Evolutionary conservation across 2,797 vertebrate species (phyloP), one percentile per base, ranked within the genome.

Genomic region (Lepilemur ruficaudatus): DNA sequence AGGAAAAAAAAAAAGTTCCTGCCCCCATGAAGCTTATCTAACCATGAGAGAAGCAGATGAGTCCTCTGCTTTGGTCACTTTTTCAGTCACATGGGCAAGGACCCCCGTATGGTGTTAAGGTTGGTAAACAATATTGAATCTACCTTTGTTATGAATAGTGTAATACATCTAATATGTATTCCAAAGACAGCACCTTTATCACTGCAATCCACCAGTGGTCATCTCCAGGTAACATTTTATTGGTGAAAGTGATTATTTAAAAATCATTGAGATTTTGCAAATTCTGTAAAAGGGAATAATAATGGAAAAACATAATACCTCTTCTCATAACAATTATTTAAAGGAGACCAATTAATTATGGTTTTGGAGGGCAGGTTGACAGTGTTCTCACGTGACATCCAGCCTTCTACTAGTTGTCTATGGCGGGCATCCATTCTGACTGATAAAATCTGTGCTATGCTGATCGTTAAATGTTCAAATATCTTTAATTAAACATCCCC

Each of bases 301-400:
- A 81, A 15, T 91, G 48, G 2, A 43, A 90, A 75, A 81, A 20
- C 23, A 76, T 38, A 3, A 41, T 55, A 69, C 52, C 18, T 86
- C 18, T 46, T 57, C n/a, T 96, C 48, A 85, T 76, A 80, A 78
- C 91, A 84, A 63, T n/a, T 52, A 96, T 72, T 94, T 63, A 79
- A 91, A 88, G 30, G 14, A 78, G 9, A 52, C 22, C 28, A 87
- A 76, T 50, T 43, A 83, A 32, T 72, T 43, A 79, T 38, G 70
- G 61, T 13, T 90, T 90, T 59, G 30, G 52, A 85, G 8, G 30
- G 38, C 23, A 61, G 30, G 59, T 86, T 81, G 14, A 63, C 7
- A 52, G 25, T 48, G 55, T 65, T 94, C 48, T 88, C 11, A 59
- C 76, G 28, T 92, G 70, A 80, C 59, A 63, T 15, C 7, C 11